Base-by-base conservation (phyloP, 2,888 invertebrate species). In the Pterostichus madidus region DNA sequence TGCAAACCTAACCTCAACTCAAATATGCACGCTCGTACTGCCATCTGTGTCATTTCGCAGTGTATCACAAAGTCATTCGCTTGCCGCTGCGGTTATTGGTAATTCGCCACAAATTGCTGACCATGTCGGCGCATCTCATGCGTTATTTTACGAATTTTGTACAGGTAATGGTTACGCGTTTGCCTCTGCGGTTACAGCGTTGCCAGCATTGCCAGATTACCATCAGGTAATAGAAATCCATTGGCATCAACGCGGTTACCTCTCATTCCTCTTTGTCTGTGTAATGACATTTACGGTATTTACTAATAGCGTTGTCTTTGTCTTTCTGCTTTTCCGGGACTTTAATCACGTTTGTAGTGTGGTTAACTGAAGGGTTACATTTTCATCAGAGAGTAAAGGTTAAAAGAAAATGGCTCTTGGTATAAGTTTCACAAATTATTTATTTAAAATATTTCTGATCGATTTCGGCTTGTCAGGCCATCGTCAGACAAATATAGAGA, bases 61-160 rank as follows among this genome's bases (percentile, higher is more conserved):
- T 56, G 75, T 75, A 75, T 75, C 75, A 75, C 52, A 75, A 75
- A 76, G 76, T 76, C 76, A 56, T 76, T 76, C 35, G 13, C 44
- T 71, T 11, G 44, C 53, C 15, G 35, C n/a, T 76, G 76, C 56
- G 76, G 75, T 53, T 53, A 53, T 53, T 52, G 75, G 76, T 76
- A 56, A 76, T 76, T 76, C 76, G 32, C 76, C 56, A 31, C 76
- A 56, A 76, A 76, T 52, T 76, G 76, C 53, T 32, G 56, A 10
- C 31, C 75, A 75, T 53, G 75, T 75, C 31, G 44, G 13, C 46
- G 46, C 46, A 73, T 52, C 75, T 35, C 52, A 35, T 53, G 52
- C 52, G 56, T 53, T 76, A 56, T 76, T 76, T 76, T 76, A 32
- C 53, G 76, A 76, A 76, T 76, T 76, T 49, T 24, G 24, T 13